Base-by-base conservation (phyloP, 2,888 invertebrate species). In the Caenorhabditis zanzibari region DNA sequence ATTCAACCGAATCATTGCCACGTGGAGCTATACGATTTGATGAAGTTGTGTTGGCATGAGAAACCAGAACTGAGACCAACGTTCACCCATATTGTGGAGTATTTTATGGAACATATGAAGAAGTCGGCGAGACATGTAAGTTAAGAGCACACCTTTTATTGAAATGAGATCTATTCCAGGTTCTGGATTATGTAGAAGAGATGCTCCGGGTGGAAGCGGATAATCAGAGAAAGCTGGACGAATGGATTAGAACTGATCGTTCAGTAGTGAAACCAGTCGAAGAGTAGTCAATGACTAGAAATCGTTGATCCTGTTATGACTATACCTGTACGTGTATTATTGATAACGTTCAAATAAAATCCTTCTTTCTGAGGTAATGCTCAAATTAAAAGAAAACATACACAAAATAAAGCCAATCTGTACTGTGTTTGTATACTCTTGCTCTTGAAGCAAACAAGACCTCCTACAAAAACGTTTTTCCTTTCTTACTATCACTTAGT, bases 21-120 rank as follows among this genome's bases (percentile, higher is more conserved):
- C 64, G 94, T 95, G 84, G 95, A 95, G 84, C 93, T 96, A 19
- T 95, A 95, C 91, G 94, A 95, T 58, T 95, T 97, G 72, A 97
- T 98, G 97, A 92, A 94, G 63, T 94, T 95, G 77, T 97, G 97
- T 92, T 98, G 97, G 97, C 94, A 95, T 72, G 94, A 94, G 2
- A 95, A 95, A 86, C 96, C 97, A 0, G 94, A 94, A 9, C 93
- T 94, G 22, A 94, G 97, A 64, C 97, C 97, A 0, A 93, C 95
- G 16, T 98, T 98, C 92, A 94, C 94, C 0, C 26, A 85, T 9
- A 86, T 86, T 32, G 79, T 85, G 2, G 56, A 82, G 16, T 58
- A 68, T 41, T 58, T 88, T 14, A 82, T 80, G 47, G 61, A 72
- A n/a, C 88, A 88, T 59, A 59, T 88, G 58, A 68, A 56, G 41